Percentiles rank a stretch among this genome's conserved stretches.
phyloP scores from a whole-genome alignment of 2,797 vertebrate genomes.

The Amniataba percoides region DNA sequence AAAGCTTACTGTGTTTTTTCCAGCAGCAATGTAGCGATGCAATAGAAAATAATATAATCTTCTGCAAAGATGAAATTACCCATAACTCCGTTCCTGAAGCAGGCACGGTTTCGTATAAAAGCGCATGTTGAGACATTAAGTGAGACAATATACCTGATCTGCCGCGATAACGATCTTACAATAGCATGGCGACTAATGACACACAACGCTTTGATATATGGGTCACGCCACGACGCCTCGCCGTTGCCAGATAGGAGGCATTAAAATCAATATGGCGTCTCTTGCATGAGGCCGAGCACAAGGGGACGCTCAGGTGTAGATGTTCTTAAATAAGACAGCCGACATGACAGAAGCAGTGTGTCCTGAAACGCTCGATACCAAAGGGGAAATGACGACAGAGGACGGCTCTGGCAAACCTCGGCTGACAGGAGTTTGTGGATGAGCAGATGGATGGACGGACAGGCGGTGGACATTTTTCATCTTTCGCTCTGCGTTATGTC shows the following conservation, averaged over 20 bases:
- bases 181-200: slow-evolving; percentile 42
- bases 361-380: slow-evolving; percentile 36
- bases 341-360: slow-evolving; percentile 43
- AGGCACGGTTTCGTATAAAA: slow-evolving; percentile 38
- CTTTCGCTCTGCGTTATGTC: slow-evolving; percentile 39
- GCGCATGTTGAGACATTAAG: slow-evolving; percentile 41
- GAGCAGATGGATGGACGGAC: slow-evolving; percentile 58
- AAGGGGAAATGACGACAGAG: slow-evolving; percentile 26
- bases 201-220: slow-evolving; percentile 36
- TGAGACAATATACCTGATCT: slow-evolving; percentile 58
- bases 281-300: slow-evolving; percentile 32
- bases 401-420: slow-evolving; percentile 26
- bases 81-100: slow-evolving; percentile 43
- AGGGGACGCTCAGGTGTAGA: slow-evolving; percentile 37
- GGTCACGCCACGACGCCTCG: slow-evolving; percentile 22
- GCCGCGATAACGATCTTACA: slow-evolving; percentile 49
- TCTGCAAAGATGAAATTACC: slow-evolving; percentile 51
- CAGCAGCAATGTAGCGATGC: background rate
- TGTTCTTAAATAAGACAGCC: slow-evolving; percentile 53
- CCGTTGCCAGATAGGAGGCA: slow-evolving; percentile 15
- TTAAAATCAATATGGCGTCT: slow-evolving; percentile 60
- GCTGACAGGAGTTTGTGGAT: slow-evolving; percentile 48
- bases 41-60: slow-evolving; percentile 27
- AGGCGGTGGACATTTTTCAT: slow-evolving; percentile 25
- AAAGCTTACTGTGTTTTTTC: slow-evolving; percentile 21